A percentile compares a stretch with the other conserved stretches of the same genome.
These are phyloP conservation scores for Synanthedon formicaeformis DNA, from an alignment of 2,888 invertebrate species.

Conservation along the genomic window DNA sequence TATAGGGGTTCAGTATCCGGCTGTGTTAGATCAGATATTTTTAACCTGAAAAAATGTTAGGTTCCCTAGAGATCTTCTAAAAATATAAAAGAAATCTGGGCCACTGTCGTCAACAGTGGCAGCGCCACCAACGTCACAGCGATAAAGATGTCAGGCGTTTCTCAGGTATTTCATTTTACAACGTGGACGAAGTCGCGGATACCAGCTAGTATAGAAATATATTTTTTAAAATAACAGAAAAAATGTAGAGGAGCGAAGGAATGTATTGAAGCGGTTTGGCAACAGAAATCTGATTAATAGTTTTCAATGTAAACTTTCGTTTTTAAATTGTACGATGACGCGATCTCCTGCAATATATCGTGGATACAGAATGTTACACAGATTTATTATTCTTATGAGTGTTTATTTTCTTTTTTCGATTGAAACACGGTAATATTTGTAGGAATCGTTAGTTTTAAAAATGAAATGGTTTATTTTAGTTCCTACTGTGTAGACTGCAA, in stretches of 20 bases:
- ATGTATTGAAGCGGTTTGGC: constrained; percentile 6
- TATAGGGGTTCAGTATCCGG: no score
- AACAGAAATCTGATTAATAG: constrained; percentile 13
- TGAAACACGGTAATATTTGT: not conserved
- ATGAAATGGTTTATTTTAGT: not conserved
- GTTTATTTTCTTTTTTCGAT: not conserved
- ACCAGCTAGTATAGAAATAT: no score
- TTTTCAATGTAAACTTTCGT: constrained; percentile 12
- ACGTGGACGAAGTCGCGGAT: no score
- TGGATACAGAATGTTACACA: not conserved
- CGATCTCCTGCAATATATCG: not conserved
- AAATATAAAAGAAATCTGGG: no score
- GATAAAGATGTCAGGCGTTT: no score
- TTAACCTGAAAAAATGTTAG: no score
- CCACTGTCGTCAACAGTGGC: no score
- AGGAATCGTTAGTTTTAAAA: not conserved
- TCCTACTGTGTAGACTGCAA: not conserved
- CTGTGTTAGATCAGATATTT: no score
- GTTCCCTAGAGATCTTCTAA: no score
- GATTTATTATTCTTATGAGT: not conserved
- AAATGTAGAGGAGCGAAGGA: not conserved
- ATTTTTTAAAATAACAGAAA: not conserved
- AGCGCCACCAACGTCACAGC: no score
- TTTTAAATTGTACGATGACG: constrained; percentile 3
- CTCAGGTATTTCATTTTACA: no score